Evolutionary conservation across 1,140 invertebrate genomes (phyloP).

Genomic region (Camponotus floridanus): DNA sequence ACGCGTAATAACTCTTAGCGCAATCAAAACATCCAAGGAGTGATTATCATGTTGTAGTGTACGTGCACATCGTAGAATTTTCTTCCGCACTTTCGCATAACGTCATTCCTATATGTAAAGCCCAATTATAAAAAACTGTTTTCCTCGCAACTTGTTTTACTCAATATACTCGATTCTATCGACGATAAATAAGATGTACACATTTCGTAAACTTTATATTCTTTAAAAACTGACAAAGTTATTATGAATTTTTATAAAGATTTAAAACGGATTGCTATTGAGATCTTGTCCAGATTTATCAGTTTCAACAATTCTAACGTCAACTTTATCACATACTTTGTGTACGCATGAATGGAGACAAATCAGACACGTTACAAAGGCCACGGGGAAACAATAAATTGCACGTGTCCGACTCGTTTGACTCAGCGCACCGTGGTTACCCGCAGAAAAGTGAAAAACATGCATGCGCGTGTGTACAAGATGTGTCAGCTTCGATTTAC

Average conservation of each 20-base stretch:
- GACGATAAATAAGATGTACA: neutral
- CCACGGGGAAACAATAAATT: conserved; percentile 65
- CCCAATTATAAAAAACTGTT: conserved; percentile 32
- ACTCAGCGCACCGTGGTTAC: conserved; percentile 58
- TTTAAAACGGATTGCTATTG: neutral
- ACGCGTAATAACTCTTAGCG: conserved; percentile 31
- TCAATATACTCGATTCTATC: neutral
- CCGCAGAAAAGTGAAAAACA: conserved; percentile 67
- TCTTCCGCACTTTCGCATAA: conserved; percentile 47
- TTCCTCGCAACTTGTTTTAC: conserved; percentile 41
- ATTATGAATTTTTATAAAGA: neutral
- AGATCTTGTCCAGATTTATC: conserved; percentile 2
- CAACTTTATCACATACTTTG: conserved; percentile 4
- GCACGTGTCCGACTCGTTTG: conserved; percentile 65
- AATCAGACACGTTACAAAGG: conserved; percentile 55
- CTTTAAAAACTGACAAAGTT: neutral
- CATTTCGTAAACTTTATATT: conserved; percentile 21
- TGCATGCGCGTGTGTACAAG: conserved; percentile 12
- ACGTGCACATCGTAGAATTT: conserved; percentile 8
- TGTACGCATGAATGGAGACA: neutral
- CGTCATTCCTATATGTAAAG: conserved; percentile 34
- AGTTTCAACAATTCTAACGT: conserved; percentile 17
- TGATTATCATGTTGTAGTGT: conserved; percentile 46
- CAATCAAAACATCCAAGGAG: conserved; percentile 53
- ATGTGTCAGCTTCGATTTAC: conserved; percentile 14